Base-by-base conservation (phyloP, 2,113 vertebrate species). In the Monopterus albus region DNA sequence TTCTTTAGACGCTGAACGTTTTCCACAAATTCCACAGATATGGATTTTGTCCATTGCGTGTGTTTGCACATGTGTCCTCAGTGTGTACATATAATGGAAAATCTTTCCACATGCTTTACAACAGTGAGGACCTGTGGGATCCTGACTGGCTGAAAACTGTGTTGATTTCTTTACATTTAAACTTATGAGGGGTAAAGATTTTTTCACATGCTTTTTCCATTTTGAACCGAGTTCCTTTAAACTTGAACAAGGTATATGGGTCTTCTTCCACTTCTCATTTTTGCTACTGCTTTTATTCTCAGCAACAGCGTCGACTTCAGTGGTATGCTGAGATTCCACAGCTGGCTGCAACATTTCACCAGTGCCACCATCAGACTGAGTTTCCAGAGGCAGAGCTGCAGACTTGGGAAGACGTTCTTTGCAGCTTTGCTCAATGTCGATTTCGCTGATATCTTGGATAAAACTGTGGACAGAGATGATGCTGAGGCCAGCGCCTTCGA, bases 31-130 rank as follows among this genome's bases (percentile, higher is more conserved):
- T n/a, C n/a, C n/a, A n/a, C n/a, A n/a, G n/a, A n/a, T n/a, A n/a
- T n/a, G n/a, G n/a, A n/a, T n/a, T n/a, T n/a, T n/a, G n/a, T n/a
- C n/a, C n/a, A n/a, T n/a, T n/a, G n/a, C n/a, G n/a, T n/a, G n/a
- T n/a, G n/a, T n/a, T n/a, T n/a, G n/a, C n/a, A n/a, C n/a, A n/a
- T n/a, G n/a, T n/a, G n/a, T n/a, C n/a, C n/a, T n/a, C n/a, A n/a
- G n/a, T n/a, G n/a, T n/a, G n/a, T n/a, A n/a, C n/a, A n/a, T n/a
- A n/a, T n/a, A n/a, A n/a, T 75, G 46, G 29, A 79, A 85, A 61
- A 47, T 46, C 63, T 79, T 79, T 43, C 63, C 68, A 59, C 76
- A 68, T 9, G 66, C 66, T 62, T 78, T 78, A 26, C 61, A 78
- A 23, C 12, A 35, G 56, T n/a, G n/a, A n/a, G n/a, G n/a, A n/a